A percentile compares a stretch with the other conserved stretches of the same genome.
Conservation (phyloP, 1,140 invertebrate species). For the Drosophila grimshawi region DNA sequence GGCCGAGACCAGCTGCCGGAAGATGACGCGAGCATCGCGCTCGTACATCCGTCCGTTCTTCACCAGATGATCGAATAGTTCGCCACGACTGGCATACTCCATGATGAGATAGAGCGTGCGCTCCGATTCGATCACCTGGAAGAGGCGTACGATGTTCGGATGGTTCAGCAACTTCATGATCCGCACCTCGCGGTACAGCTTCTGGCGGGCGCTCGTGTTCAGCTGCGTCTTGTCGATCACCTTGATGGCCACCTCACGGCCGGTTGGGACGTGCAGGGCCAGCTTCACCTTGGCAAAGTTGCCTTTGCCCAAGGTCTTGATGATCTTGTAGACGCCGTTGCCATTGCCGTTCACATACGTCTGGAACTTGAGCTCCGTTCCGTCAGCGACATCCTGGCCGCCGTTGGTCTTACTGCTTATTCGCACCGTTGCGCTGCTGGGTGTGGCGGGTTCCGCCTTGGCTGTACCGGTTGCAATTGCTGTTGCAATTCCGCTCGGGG, state of each 20-base stretch:
- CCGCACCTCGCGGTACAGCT: constrained; percentile 92
- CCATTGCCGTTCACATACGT: constrained; percentile 69
- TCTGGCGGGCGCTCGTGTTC: constrained; percentile 98
- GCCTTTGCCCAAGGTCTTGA: constrained; percentile 99
- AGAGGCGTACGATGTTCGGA: constrained; percentile 99
- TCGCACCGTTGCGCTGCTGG: constrained; percentile 32
- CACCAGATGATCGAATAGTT: constrained; percentile 99
- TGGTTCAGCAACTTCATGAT: constrained; percentile 99
- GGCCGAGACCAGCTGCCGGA: constrained; percentile 99
- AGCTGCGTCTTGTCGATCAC: constrained; percentile 99
- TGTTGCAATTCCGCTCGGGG: constrained; percentile 1
- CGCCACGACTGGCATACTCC: constrained; percentile 99
- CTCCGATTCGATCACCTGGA: constrained; percentile 99
- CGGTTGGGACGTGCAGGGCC: constrained; percentile 99
- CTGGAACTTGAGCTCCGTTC: constrained; percentile 57
- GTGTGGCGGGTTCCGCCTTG: constrained; percentile 30
- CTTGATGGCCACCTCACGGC: constrained; percentile 99
- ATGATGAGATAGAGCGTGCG: constrained; percentile 99
- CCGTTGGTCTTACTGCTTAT: neutral
- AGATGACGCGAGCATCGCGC: constrained; percentile 99
- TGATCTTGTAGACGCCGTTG: constrained; percentile 96
- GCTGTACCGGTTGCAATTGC: constrained; percentile 4
- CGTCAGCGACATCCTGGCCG: constrained; percentile 48
- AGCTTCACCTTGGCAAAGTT: constrained; percentile 99
- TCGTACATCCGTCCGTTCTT: constrained; percentile 99